Percentiles rank a stretch among this genome's conserved stretches.
phyloP scores from a whole-genome alignment of 2,113 vertebrate genomes.

The Microtus pennsylvanicus region DNA sequence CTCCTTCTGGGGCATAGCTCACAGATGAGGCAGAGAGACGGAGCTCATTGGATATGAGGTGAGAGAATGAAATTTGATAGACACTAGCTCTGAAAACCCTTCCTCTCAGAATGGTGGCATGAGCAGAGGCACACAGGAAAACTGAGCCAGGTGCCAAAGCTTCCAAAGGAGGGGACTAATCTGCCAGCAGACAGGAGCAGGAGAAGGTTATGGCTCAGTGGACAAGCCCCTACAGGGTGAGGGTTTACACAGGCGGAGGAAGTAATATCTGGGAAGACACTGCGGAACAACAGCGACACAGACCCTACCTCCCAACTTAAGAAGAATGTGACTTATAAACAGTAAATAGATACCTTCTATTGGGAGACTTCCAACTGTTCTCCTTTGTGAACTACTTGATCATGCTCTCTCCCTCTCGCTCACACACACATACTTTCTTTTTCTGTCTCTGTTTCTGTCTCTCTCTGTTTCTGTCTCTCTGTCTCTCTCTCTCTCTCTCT shows the following conservation, averaged over 20 bases:
- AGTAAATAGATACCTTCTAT: background rate
- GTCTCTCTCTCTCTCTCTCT: too few species aligned
- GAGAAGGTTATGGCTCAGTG: background rate
- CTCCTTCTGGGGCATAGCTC: background rate
- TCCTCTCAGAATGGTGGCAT: background rate
- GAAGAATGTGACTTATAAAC: background rate
- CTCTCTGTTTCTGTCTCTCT: background rate
- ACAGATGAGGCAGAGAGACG: background rate
- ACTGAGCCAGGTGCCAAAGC: background rate
- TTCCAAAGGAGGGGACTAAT: background rate
- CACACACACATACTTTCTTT: too few species aligned
- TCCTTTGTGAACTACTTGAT: background rate
- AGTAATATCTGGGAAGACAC: background rate
- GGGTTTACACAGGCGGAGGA: background rate
- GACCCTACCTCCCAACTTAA: background rate
- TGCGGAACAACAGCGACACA: background rate
- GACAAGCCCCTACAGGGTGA: background rate
- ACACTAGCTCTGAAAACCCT: background rate
- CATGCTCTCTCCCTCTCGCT: background rate
- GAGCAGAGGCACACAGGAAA: background rate
- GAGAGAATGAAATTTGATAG: background rate
- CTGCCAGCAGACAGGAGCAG: background rate
- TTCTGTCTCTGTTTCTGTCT: too few species aligned
- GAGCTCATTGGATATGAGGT: background rate
- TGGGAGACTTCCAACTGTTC: background rate